Conservation (phyloP, 2,113 vertebrate species). For the Urocolius indicus region DNA sequence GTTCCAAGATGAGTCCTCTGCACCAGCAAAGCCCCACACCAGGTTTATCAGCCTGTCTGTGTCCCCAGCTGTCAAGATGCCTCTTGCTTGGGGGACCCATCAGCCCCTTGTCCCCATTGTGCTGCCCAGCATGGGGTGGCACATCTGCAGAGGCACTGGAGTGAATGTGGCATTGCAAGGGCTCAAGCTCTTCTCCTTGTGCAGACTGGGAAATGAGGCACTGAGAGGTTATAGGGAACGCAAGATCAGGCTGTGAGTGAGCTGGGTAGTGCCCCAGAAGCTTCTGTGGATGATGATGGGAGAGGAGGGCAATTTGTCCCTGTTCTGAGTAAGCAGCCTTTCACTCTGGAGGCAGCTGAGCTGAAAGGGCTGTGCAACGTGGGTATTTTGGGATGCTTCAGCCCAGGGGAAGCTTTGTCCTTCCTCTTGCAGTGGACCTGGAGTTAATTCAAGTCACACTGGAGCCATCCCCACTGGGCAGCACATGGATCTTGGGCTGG, state of each 20-base stretch:
- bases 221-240: background rate
- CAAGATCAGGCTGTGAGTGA: background rate
- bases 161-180: fast-evolving
- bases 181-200: background rate
- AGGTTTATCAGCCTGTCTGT: background rate
- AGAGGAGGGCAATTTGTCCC: background rate
- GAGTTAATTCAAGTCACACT: background rate
- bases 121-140: background rate
- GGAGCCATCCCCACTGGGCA: background rate
- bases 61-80: background rate
- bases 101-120: fast-evolving
- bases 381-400: background rate
- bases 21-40: background rate
- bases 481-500: background rate
- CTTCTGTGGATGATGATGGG: background rate
- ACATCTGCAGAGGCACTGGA: background rate
- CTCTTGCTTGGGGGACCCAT: background rate
- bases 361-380: background rate
- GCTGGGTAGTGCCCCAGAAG: background rate
- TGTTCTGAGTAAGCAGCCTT: background rate
- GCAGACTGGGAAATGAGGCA: background rate
- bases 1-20: background rate
- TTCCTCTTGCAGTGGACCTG: background rate
- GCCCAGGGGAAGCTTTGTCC: background rate
- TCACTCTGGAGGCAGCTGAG: fast-evolving